Conservation (phyloP, 2,797 vertebrate genomes). For the Melanotaenia nigrans region DNA sequence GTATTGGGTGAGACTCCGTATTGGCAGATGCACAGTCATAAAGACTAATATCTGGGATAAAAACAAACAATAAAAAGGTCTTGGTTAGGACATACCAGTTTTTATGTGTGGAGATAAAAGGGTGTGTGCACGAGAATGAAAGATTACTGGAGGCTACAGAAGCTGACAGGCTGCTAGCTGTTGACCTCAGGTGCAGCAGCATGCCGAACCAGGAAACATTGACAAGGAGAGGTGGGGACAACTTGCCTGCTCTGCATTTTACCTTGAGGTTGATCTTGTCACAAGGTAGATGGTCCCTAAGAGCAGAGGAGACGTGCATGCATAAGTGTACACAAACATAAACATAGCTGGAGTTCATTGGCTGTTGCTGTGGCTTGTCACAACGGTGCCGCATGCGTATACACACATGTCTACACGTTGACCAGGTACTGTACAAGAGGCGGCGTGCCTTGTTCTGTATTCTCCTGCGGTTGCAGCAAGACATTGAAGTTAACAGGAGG, state of each 20-base stretch:
- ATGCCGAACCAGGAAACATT: slow-evolving; percentile 49
- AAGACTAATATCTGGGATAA: background rate
- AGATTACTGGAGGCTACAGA: slow-evolving; percentile 41
- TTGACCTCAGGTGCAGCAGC: slow-evolving; percentile 61
- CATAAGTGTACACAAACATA: slow-evolving; percentile 21
- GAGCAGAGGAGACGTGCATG: slow-evolving; percentile 23
- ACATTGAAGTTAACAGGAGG: slow-evolving; percentile 69
- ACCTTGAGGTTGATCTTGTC: slow-evolving; percentile 72
- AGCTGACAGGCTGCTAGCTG: slow-evolving; percentile 63
- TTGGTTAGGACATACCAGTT: background rate
- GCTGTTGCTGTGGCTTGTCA: slow-evolving; percentile 23
- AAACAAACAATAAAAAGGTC: background rate
- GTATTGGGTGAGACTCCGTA: background rate
- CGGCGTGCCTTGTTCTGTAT: slow-evolving; percentile 41
- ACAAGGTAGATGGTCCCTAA: slow-evolving; percentile 40
- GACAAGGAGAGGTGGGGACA: slow-evolving; percentile 72
- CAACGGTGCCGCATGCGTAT: background rate
- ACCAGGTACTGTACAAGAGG: slow-evolving; percentile 22
- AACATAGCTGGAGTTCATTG: slow-evolving; percentile 23
- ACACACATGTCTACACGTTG: slow-evolving; percentile 24
- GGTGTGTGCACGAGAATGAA: slow-evolving; percentile 1
- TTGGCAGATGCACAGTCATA: background rate
- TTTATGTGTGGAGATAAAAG: background rate
- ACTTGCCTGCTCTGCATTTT: slow-evolving; percentile 75
- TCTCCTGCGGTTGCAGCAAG: slow-evolving; percentile 51